These are phyloP conservation scores for Danio jaintianensis DNA, from an alignment of 2,797 vertebrate genomes.

Conservation along the genomic window DNA sequence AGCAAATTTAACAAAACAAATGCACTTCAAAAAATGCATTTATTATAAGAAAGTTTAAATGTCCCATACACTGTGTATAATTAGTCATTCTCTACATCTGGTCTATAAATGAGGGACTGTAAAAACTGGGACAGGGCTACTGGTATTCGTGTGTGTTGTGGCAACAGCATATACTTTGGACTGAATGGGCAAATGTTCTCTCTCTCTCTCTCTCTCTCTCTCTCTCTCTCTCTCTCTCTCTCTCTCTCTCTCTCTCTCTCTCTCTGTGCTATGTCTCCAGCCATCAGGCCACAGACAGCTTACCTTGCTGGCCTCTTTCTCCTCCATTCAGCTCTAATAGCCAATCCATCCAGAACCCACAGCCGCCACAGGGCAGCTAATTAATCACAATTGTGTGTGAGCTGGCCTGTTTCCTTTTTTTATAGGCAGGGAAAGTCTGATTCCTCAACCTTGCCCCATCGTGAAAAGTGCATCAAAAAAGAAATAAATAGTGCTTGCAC, in stretches of 20 bases:
- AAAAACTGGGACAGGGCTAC: too few relatives aligned
- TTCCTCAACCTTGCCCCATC: slow-evolving; percentile 9
- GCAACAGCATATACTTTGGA: background rate
- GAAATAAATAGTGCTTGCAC: slow-evolving; percentile 5
- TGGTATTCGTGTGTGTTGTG: too few relatives aligned
- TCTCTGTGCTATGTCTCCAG: slow-evolving; percentile 50
- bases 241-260: background rate
- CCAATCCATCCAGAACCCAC: slow-evolving; percentile 65
- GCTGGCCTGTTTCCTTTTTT: slow-evolving; percentile 23
- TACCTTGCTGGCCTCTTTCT: slow-evolving; percentile 59
- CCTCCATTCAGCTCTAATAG: slow-evolving; percentile 65
- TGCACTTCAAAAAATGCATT: too few relatives aligned
- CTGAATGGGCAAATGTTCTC: background rate
- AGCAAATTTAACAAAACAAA: too few relatives aligned
- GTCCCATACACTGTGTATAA: too few relatives aligned
- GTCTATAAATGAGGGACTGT: too few relatives aligned
- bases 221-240: too few relatives aligned
- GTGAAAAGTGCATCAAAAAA: background rate
- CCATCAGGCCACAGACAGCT: slow-evolving; percentile 58
- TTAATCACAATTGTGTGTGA: slow-evolving; percentile 68
- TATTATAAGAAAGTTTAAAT: too few relatives aligned
- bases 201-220: too few relatives aligned
- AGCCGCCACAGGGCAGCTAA: slow-evolving; percentile 68
- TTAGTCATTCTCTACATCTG: too few relatives aligned
- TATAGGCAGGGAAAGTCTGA: slow-evolving; percentile 12